Evolutionary conservation across 2,888 invertebrate genomes (phyloP), one percentile per base, ranked within the genome.

Genomic region (Macrosiphum euphorbiae): DNA sequence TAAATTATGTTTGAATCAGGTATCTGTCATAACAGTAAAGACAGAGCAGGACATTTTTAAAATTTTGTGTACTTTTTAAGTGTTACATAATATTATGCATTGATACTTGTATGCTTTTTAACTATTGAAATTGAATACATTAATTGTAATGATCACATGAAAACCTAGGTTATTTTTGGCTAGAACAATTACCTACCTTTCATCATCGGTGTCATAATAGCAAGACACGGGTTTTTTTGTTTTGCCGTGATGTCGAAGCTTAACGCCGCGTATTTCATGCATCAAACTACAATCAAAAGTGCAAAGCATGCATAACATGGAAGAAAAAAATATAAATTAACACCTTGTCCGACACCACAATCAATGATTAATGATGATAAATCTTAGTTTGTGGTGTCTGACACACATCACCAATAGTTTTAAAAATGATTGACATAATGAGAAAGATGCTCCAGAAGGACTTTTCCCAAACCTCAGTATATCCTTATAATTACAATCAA

Each of bases 141-240:
- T 78, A 78, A 78, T 90, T 52, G 11, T 7, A 52, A 52, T 52
- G 11, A 47, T 58, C 20, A 35, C 8, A 58, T 28, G 58, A 58
- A 58, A 50, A 91, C 0, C 11, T 7, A 8, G 20, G 35, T 35
- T 20, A 78, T 35, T 78, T 78, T 78, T 8, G 3, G 28, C 41
- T 44, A 24, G 44, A 78, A 78, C 28, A 26, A 20, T 58, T 44
- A 94, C 94, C 67, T 88, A 94, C 94, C 94, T 94, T 58, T 94
- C 94, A 67, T 94, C 91, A n/a, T 94, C 88, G 11, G 92, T 92
- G 52, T 92, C 92, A 92, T 92, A 92, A 92, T 92, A 92, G 50
- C 92, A 92, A 67, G 92, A 92, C 88, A 88, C 47, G 0, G 67
- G 24, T 88, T 92, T 92, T 88, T 92, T 92, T 92, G 61, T 88